Evolutionary conservation across 2,113 vertebrate genomes (phyloP).

Genomic region (Piaya cayana): DNA sequence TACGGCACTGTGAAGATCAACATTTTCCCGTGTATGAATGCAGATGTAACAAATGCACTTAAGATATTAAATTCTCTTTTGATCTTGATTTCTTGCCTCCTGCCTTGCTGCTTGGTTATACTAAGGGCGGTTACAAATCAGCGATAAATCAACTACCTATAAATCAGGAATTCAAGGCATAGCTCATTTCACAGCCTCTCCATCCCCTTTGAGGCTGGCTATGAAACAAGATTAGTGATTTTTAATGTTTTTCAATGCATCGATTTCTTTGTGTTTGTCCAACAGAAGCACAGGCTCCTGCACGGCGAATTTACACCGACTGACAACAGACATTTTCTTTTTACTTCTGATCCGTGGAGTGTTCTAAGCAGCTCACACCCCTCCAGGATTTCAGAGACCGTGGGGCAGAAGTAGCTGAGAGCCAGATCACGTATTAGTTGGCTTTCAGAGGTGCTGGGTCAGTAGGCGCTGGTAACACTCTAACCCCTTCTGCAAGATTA

Average conservation of each 20-base stretch:
- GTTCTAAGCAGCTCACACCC: not conserved
- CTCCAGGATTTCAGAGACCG: not conserved
- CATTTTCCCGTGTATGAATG: not conserved
- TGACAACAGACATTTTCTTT: not conserved
- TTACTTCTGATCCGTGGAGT: not conserved
- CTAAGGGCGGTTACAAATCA: not conserved
- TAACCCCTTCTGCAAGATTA: not conserved
- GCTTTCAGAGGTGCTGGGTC: not conserved
- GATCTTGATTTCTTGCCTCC: not conserved
- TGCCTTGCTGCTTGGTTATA: not conserved
- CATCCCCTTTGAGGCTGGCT: not conserved
- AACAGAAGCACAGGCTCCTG: not conserved
- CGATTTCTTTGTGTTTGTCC: not conserved
- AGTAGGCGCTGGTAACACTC: not conserved
- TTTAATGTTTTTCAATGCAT: not conserved
- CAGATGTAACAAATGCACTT: not conserved
- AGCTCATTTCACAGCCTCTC: not conserved
- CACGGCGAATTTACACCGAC: not conserved
- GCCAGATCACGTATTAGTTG: not conserved
- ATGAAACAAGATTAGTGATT: not conserved
- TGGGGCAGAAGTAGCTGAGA: not conserved
- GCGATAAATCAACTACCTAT: not conserved
- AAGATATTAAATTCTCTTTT: not conserved
- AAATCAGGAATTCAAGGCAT: not conserved
- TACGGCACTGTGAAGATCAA: conserved; percentile 6